Evolutionary conservation across 2,113 vertebrate species (phyloP), one percentile per base, ranked within the genome.

Genomic region (Leuciscus idus): DNA sequence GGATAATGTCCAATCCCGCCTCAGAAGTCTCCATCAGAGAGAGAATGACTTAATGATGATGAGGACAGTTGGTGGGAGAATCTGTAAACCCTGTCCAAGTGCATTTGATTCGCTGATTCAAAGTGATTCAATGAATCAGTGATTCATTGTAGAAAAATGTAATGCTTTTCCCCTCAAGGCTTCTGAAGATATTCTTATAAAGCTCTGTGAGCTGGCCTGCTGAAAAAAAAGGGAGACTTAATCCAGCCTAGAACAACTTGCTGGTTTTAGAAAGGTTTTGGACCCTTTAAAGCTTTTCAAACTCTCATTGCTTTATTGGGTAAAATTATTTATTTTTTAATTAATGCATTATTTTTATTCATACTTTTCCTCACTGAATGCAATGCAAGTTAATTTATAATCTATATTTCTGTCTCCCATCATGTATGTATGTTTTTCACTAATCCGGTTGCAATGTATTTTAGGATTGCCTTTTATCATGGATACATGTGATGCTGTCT

Each of bases 21-120:
- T 81, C 9, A 66, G n/a, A 81, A 81, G 73, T 15, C n/a, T 81
- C 9, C 17, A 64, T 48, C 39, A 48, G 39, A 48, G 36, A 81
- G 59, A 48, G 26, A 66, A 21, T 3, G 39, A 64, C 36, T 48
- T 13, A 26, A 17, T 39, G 23, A 26, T 43, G 3, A 6, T 61
- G 0, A 61, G 33, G 52, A 23, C 30, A 57, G 77, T 46, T 62
- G 21, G 4, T 30, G 59, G 48, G 43, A 48, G 8, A 19, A 46
- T 48, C 15, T 81, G 59, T 48, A 66, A 81, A 81, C n/a, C 12
- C 36, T 43, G 13, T 62, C 43, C 8, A 43, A 43, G 43, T 8
- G 13, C 28, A 7, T 62, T 43, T 43, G 19, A 23, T 68, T 68
- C 1, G 28, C 64, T 68, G 64, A 68, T 68, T 70, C 66, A 70